These are phyloP conservation scores for Subacronicta megacephala DNA, from an alignment of 2,888 invertebrate genomes.

Conservation along the genomic window DNA sequence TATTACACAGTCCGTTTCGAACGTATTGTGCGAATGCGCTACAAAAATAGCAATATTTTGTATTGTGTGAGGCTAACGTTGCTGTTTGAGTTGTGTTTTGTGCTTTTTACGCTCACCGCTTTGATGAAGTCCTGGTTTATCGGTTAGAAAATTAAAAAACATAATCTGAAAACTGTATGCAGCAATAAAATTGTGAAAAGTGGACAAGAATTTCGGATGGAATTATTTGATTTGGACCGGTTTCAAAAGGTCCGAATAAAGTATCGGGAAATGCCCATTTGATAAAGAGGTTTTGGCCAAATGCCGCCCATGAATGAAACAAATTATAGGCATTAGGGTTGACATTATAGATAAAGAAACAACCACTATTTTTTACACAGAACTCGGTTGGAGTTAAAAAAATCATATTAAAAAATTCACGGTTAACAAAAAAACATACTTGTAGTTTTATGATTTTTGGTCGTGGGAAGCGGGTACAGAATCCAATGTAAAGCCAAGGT, in stretches of 20 bases:
- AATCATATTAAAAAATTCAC: no score
- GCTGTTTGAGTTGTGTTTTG: slow-evolving; percentile 48
- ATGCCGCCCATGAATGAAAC: no score
- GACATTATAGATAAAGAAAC: no score
- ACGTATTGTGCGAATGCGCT: slow-evolving; percentile 78
- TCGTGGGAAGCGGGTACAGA: no score
- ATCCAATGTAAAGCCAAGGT: no score
- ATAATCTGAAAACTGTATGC: slow-evolving; percentile 43
- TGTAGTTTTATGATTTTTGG: no score
- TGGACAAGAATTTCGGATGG: slow-evolving; percentile 28
- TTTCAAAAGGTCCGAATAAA: slow-evolving; percentile 29
- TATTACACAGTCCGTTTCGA: slow-evolving; percentile 86
- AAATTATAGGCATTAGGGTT: no score
- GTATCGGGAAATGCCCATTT: no score
- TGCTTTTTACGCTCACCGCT: slow-evolving; percentile 55
- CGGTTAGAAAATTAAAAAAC: slow-evolving; percentile 49
- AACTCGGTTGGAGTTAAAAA: no score
- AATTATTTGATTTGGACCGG: slow-evolving; percentile 27
- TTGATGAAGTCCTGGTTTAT: slow-evolving; percentile 59
- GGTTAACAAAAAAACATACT: no score
- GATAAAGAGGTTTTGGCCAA: no score
- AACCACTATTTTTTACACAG: no score
- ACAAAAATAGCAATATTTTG: slow-evolving; percentile 70
- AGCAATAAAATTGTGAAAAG: slow-evolving; percentile 27
- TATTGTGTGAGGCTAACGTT: slow-evolving; percentile 56